Conservation (phyloP, 1,140 invertebrate genomes). For the Drosophila sturtevanti region DNA sequence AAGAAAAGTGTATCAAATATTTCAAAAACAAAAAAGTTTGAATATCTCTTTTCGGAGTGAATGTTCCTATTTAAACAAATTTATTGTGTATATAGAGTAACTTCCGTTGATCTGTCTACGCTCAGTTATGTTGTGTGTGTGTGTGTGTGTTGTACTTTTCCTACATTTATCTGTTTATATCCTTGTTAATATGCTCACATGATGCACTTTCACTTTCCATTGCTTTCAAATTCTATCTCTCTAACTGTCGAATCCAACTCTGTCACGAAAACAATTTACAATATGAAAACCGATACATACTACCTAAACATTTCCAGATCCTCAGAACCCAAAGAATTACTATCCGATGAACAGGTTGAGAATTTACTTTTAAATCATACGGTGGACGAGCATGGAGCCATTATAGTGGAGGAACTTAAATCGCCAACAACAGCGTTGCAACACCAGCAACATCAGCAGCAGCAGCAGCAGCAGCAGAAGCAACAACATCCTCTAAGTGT, state of each 20-base stretch:
- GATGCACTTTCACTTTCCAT: neutral
- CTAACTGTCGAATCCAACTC: constrained; percentile 3
- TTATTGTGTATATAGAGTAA: neutral
- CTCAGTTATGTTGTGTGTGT: neutral
- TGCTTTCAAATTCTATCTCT: constrained; percentile 14
- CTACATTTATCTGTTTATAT: neutral
- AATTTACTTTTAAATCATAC: constrained; percentile 79
- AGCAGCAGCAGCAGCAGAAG: constrained; percentile 33
- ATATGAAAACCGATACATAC: constrained; percentile 37
- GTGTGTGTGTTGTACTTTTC: neutral
- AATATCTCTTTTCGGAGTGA: no score
- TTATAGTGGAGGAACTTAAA: constrained; percentile 78
- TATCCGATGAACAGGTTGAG: constrained; percentile 82
- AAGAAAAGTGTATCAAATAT: no score
- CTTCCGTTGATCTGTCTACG: neutral
- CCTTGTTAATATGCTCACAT: constrained; percentile 11
- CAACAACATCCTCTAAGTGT: constrained; percentile 58
- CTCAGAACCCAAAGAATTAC: constrained; percentile 79
- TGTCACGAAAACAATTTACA: constrained; percentile 22
- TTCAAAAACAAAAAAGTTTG: no score
- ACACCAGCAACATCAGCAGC: constrained; percentile 32
- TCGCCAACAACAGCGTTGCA: constrained; percentile 66
- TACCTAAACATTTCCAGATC: constrained; percentile 73
- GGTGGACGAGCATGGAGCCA: constrained; percentile 76
- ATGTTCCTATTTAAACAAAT: no score